phyloP scores from a whole-genome alignment of 35 echinoderm and acorn worm genomes.

The Lytechinus variegatus region DNA sequence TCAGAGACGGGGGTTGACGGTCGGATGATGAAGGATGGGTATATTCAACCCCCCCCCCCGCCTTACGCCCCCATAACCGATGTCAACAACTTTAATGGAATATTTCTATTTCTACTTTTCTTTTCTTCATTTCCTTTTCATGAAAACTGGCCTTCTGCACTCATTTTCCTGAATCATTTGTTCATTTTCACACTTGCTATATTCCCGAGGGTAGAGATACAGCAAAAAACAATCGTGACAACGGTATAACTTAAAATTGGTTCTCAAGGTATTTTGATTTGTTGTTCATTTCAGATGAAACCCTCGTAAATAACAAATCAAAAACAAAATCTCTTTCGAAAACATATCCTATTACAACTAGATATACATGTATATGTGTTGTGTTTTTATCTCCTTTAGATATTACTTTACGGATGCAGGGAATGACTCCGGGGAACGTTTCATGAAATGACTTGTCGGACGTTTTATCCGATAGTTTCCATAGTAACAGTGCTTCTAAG shows the following conservation, averaged over 20 bases:
- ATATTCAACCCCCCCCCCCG: neutral
- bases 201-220: neutral
- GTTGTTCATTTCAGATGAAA: neutral
- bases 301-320: slow-evolving; percentile 2
- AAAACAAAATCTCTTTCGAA: neutral
- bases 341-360: neutral
- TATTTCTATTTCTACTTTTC: too few relatives aligned
- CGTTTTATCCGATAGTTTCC: too few relatives aligned
- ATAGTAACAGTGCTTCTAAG: too few relatives aligned
- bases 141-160: neutral
- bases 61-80: neutral
- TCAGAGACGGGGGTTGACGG: neutral
- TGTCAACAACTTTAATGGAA: neutral
- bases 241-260: neutral
- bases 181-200: neutral
- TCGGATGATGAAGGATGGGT: neutral
- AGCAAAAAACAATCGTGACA: neutral
- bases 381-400: neutral
- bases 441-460: too few relatives aligned
- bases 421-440: too few relatives aligned
- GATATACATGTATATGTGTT: neutral
- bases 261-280: neutral
- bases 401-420: neutral
- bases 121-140: too few relatives aligned
- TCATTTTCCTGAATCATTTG: neutral